Conservation (phyloP, 1,140 invertebrate species). For the Pectinophora gossypiella region DNA sequence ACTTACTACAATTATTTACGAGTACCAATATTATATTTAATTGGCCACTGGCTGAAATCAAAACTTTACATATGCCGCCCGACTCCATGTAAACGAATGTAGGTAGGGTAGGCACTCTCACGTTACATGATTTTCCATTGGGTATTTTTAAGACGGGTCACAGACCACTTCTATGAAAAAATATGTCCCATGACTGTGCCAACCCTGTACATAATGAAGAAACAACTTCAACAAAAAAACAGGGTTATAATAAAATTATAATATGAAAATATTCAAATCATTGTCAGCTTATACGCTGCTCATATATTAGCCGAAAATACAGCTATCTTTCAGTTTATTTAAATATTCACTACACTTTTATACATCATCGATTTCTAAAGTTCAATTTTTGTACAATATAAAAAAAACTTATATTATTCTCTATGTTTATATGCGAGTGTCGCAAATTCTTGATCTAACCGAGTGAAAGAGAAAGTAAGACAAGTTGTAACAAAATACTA, state of each 20-base stretch:
- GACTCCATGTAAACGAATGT: constrained; percentile 38
- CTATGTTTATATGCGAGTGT: constrained; percentile 59
- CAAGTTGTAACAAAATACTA: constrained; percentile 68
- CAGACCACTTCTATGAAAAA: neutral
- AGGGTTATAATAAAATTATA: constrained; percentile 75
- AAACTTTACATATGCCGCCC: constrained; percentile 64
- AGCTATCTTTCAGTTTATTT: constrained; percentile 72
- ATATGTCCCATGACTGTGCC: constrained; percentile 30
- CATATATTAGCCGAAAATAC: constrained; percentile 65
- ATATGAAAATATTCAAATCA: constrained; percentile 76
- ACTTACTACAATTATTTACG: too few species aligned
- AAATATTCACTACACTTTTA: constrained; percentile 71
- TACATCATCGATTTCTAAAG: constrained; percentile 75
- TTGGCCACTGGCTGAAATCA: constrained; percentile 73
- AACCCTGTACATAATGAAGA: constrained; percentile 62
- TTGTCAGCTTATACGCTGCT: too few species aligned
- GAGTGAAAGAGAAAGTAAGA: constrained; percentile 61
- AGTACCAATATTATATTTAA: constrained; percentile 59
- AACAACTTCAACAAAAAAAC: constrained; percentile 73
- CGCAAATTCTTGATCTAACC: constrained; percentile 58
- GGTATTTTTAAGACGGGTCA: neutral
- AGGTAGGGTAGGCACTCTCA: constrained; percentile 39
- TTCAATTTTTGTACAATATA: constrained; percentile 75
- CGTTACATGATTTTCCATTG: constrained; percentile 6
- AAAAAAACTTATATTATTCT: constrained; percentile 72